Conservation (phyloP, 2,888 invertebrate species). For the Peribatodes rhomboidaria region DNA sequence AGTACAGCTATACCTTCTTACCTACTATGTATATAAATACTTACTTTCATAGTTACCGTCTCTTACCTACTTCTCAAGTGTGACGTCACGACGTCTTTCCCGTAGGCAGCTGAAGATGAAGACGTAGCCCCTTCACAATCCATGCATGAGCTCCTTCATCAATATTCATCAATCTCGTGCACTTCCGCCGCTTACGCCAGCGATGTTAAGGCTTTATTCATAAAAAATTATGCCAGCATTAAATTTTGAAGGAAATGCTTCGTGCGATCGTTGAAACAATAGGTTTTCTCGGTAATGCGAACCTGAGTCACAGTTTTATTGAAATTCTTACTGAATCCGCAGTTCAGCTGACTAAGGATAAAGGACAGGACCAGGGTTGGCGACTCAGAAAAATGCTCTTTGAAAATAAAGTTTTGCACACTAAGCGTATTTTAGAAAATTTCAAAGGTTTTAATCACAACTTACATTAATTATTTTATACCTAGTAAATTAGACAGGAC, state of each 20-base stretch:
- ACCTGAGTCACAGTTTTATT: slow-evolving; percentile 27
- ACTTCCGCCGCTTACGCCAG: slow-evolving; percentile 28
- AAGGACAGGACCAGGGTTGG: neutral
- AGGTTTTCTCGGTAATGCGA: slow-evolving; percentile 21
- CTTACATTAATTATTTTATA: no score
- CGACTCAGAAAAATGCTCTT: neutral
- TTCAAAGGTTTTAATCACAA: no score
- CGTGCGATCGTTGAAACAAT: slow-evolving; percentile 22
- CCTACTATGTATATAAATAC: neutral
- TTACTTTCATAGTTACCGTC: neutral
- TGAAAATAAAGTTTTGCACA: neutral
- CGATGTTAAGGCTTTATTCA: slow-evolving; percentile 23
- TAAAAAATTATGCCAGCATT: slow-evolving; percentile 22
- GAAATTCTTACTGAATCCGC: slow-evolving; percentile 16
- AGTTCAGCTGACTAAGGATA: slow-evolving; percentile 12
- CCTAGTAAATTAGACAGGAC: no score
- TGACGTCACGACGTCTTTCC: neutral
- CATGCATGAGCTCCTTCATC: slow-evolving; percentile 28
- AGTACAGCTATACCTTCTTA: neutral
- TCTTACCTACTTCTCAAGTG: slow-evolving; percentile 4
- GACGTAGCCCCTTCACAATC: slow-evolving; percentile 21
- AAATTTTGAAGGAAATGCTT: slow-evolving; percentile 20
- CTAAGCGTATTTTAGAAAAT: no score
- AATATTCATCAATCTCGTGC: slow-evolving; percentile 35
- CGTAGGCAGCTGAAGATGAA: slow-evolving; percentile 6